These are phyloP conservation scores for Heliconius hewitsoni DNA, from an alignment of 1,140 invertebrate species.

Conservation along the genomic window DNA sequence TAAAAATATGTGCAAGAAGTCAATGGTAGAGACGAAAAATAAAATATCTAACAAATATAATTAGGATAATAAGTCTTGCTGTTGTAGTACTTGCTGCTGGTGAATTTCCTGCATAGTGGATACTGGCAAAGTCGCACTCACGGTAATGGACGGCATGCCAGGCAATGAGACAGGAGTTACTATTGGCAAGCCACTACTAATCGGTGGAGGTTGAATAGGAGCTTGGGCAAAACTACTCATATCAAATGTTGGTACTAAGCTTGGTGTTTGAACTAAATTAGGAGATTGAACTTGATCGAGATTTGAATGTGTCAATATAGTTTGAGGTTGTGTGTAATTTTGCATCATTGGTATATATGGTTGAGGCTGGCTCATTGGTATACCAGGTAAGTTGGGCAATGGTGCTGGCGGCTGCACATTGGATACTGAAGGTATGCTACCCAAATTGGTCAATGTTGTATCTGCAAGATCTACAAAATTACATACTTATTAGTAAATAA, in stretches of 20 bases:
- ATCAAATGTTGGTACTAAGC: constrained; percentile 73
- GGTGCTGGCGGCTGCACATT: constrained; percentile 76
- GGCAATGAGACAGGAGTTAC: constrained; percentile 88
- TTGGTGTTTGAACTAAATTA: constrained; percentile 44
- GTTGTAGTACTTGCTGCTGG: constrained; percentile 68
- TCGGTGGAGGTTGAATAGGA: constrained; percentile 62
- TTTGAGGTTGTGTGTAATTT: constrained; percentile 66
- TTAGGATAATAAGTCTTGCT: constrained; percentile 74
- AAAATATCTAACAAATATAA: constrained; percentile 37
- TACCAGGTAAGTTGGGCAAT: constrained; percentile 83
- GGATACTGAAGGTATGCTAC: constrained; percentile 73
- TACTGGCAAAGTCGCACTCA: constrained; percentile 86
- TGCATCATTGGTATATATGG: constrained; percentile 81
- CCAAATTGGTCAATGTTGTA: constrained; percentile 73
- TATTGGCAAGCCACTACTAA: constrained; percentile 67
- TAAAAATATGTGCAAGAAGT: constrained; percentile 27
- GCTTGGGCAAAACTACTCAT: constrained; percentile 66
- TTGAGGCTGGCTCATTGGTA: constrained; percentile 82
- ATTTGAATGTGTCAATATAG: constrained; percentile 42
- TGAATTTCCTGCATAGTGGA: constrained; percentile 78
- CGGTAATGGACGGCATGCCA: constrained; percentile 91
- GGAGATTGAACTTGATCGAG: not conserved
- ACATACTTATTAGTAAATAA: not conserved
- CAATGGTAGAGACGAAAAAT: constrained; percentile 19
- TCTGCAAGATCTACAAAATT: constrained; percentile 71